These are phyloP conservation scores for Eupelmus urozonus DNA, from an alignment of 2,888 invertebrate species.

Conservation along the genomic window DNA sequence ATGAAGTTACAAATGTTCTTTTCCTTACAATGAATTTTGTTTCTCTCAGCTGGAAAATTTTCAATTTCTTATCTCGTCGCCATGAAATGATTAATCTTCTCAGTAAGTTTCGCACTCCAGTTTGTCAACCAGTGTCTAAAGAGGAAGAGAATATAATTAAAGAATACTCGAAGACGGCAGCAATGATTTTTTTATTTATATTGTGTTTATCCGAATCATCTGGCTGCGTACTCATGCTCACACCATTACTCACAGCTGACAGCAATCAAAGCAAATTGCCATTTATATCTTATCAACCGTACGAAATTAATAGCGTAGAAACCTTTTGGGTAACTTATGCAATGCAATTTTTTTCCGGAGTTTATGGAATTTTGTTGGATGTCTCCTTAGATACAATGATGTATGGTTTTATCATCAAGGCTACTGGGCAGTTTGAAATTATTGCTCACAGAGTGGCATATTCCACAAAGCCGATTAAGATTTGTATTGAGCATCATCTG, in stretches of 20 bases:
- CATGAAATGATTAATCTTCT: conserved; percentile 32
- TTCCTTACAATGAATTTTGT: conserved; percentile 41
- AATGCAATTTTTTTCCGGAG: conserved; percentile 25
- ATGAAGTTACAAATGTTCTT: conserved; percentile 45
- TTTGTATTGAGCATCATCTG: conserved; percentile 44
- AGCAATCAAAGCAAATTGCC: conserved; percentile 29
- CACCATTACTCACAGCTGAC: conserved; percentile 25
- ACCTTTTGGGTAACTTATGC: conserved; percentile 32
- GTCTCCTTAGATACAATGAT: conserved; percentile 53
- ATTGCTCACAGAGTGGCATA: conserved; percentile 21
- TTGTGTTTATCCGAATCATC: conserved; percentile 35
- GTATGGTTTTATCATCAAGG: conserved; percentile 49
- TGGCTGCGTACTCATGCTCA: not conserved
- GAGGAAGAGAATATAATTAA: conserved; percentile 42
- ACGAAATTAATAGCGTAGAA: not conserved
- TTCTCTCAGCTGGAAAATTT: conserved; percentile 34
- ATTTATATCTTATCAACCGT: conserved; percentile 48
- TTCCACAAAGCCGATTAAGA: not conserved
- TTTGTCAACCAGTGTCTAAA: conserved; percentile 9
- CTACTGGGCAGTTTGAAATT: conserved; percentile 47
- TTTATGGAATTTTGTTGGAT: conserved; percentile 48
- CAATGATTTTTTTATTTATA: conserved; percentile 25
- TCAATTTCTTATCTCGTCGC: conserved; percentile 39
- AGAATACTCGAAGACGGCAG: not conserved
- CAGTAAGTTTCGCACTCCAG: not conserved